Evolutionary conservation across 1,140 invertebrate species (phyloP), one percentile per base, ranked within the genome.

Genomic region (Pseudomyrmex gracilis): DNA sequence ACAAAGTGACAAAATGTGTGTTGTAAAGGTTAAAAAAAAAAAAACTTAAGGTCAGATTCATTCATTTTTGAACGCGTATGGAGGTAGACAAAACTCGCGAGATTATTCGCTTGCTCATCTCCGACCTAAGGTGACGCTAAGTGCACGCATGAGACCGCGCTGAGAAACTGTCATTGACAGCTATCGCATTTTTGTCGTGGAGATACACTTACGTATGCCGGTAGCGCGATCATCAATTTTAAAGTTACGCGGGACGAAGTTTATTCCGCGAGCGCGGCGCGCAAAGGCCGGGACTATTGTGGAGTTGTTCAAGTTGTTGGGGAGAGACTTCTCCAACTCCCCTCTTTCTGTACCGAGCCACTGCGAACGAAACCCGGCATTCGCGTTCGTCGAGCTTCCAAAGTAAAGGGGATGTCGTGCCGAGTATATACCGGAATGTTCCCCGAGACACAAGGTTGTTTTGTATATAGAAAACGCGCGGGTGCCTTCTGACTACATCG

Each of bases 221-320:
- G 84, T 66, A 24, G 63, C 17, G 67, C 61, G 85, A 92, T 90
- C 89, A 91, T 91, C 90, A 91, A 91, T 92, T 91, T 91, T 88
- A 90, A 92, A 92, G 88, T 92, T 91, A 89, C 89, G 82, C 86
- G 85, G 82, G 58, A 34, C 85, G 88, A 90, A 92, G 91, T 92
- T 92, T 91, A 92, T 92, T 89, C 85, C 85, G 57, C 76, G 61
- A 68, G 68, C 49, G 66, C 49, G 66, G 71, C 67, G 82, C 60
- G 85, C 70, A 84, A 77, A 80, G 83, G 77, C 74, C 64, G 66
- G 73, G 83, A 84, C 87, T 87, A 91, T 90, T 90, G 91, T 90
- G 84, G 90, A 92, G 88, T 92, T 92, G 85, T 88, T 88, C 80
- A 87, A 91, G 80, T 86, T 87, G 77, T 85, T 80, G 85, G 67